These are phyloP conservation scores for Lasioglossum pauxillum DNA, from an alignment of 2,888 invertebrate genomes.

Conservation along the genomic window DNA sequence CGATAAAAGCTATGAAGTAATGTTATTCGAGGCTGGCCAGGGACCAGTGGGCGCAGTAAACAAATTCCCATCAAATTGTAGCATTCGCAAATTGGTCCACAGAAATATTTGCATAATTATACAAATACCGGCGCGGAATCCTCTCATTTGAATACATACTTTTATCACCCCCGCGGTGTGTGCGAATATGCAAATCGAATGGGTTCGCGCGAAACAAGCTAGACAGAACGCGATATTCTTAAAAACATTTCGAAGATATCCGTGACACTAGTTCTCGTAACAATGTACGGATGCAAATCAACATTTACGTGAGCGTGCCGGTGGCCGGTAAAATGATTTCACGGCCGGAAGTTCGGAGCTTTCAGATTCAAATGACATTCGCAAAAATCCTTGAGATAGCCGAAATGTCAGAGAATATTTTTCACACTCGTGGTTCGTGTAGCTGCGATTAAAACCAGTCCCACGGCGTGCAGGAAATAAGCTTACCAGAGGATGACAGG, in stretches of 20 bases:
- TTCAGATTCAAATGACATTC: neutral
- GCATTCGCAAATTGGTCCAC: neutral
- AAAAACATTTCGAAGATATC: neutral
- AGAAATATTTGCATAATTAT: constrained; percentile 6
- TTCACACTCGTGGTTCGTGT: neutral
- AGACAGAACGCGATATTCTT: neutral
- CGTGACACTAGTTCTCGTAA: neutral
- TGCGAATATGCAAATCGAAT: neutral
- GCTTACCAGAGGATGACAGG: neutral
- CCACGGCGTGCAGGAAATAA: constrained; percentile 12
- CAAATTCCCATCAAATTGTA: neutral
- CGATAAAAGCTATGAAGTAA: neutral
- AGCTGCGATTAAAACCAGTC: constrained; percentile 15
- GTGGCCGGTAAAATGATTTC: neutral
- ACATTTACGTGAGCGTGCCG: neutral
- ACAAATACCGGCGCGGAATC: constrained; percentile 1
- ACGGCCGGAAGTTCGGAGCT: neutral
- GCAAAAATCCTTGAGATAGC: neutral
- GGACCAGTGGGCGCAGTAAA: neutral
- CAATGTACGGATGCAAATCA: neutral
- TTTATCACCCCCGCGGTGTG: neutral
- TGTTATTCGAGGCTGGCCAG: neutral
- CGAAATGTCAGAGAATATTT: neutral
- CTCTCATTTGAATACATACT: constrained; percentile 6
- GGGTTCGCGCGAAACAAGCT: neutral